A percentile compares a stretch with the other conserved stretches of the same genome.
These are phyloP conservation scores for Nycticorax nycticorax DNA, from an alignment of 2,113 vertebrate species.

Conservation along the genomic window DNA sequence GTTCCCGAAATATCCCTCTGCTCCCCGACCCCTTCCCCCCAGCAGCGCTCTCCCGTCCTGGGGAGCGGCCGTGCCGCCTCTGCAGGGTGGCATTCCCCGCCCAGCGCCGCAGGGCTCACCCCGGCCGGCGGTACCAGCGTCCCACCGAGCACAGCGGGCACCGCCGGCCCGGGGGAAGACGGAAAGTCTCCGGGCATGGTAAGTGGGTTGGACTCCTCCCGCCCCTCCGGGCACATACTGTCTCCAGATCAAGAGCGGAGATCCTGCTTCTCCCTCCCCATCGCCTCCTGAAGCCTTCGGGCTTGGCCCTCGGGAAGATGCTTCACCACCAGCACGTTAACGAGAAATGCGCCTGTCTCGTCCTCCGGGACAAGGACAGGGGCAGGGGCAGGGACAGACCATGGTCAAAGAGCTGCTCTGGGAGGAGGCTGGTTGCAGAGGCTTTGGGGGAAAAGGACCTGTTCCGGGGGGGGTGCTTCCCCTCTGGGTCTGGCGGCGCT, in stretches of 20 bases:
- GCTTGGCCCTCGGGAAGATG: not conserved
- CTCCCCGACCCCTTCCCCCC: not conserved
- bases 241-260: not conserved
- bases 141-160: not conserved
- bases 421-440: not conserved
- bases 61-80: not conserved
- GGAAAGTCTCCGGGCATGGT: too few relatives aligned
- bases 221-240: too few relatives aligned
- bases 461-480: not conserved
- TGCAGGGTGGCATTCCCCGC: not conserved
- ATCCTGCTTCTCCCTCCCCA: not conserved
- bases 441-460: not conserved
- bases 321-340: not conserved
- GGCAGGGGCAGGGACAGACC: too few relatives aligned
- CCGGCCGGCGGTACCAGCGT: fast-evolving
- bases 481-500: fast-evolving
- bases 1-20: not conserved
- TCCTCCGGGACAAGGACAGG: too few relatives aligned
- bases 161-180: not conserved
- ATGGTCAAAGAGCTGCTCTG: fast-evolving
- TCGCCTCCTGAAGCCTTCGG: not conserved
- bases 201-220: not conserved
- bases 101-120: not conserved
- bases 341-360: fast-evolving
- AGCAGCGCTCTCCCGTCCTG: not conserved